These are phyloP conservation scores for Ceramica pisi DNA, from an alignment of 2,888 invertebrate species.

Conservation along the genomic window DNA sequence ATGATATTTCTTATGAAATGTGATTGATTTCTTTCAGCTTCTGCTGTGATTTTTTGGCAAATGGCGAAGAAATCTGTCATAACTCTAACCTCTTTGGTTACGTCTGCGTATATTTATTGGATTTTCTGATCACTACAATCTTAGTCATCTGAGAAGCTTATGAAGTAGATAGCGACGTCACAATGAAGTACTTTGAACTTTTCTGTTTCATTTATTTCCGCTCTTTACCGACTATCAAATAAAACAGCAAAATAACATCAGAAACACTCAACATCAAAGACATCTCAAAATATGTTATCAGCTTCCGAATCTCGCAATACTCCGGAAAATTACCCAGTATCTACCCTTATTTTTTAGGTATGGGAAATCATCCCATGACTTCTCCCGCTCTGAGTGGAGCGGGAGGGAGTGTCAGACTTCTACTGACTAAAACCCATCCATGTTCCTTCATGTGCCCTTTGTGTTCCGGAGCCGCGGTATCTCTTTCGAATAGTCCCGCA, in stretches of 20 bases:
- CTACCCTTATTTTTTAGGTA: too few relatives aligned
- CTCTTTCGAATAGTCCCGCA: too few relatives aligned
- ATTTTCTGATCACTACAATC: neutral
- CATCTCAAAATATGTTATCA: neutral
- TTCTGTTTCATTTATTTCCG: neutral
- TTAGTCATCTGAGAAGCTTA: neutral
- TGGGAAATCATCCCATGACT: too few relatives aligned
- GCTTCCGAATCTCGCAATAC: neutral
- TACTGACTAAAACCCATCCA: too few relatives aligned
- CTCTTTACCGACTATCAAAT: neutral
- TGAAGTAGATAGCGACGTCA: neutral
- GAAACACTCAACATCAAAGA: neutral
- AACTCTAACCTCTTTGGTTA: slow-evolving; percentile 6
- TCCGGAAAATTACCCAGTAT: too few relatives aligned
- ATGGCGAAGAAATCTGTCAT: neutral
- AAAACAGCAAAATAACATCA: neutral
- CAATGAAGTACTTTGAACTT: neutral
- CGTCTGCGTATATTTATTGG: neutral
- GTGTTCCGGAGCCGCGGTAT: too few relatives aligned
- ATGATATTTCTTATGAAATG: neutral
- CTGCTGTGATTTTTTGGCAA: slow-evolving; percentile 31
- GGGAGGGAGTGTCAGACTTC: too few relatives aligned
- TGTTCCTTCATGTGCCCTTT: too few relatives aligned
- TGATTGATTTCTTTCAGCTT: neutral
- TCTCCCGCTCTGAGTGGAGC: too few relatives aligned